Evolutionary conservation across 1,140 invertebrate species (phyloP).

Genomic region (Acyrthosiphon pisum): DNA sequence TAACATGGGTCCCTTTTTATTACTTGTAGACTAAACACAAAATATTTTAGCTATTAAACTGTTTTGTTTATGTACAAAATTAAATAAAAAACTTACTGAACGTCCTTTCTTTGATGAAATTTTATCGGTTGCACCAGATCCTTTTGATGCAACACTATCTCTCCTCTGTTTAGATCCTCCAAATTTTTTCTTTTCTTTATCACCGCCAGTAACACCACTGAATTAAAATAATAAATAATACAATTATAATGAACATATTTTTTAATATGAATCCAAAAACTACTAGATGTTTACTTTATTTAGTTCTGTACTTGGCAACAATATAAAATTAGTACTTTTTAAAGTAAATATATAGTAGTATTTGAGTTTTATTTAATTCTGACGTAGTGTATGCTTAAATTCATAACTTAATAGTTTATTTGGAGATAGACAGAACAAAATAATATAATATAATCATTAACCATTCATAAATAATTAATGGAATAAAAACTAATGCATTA

Average conservation of each 20-base stretch:
- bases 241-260: background rate
- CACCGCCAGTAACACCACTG: constrained; percentile 41
- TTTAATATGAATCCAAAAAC: background rate
- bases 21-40: constrained; percentile 35
- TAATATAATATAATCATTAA: background rate
- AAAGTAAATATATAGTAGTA: background rate
- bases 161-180: constrained; percentile 58
- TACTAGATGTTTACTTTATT: no score
- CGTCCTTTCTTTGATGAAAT: constrained; percentile 68
- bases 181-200: constrained; percentile 50
- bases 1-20: constrained; percentile 59
- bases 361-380: background rate
- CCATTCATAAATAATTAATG: background rate
- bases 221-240: background rate
- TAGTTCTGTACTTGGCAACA: background rate
- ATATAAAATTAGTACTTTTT: background rate
- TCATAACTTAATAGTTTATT: background rate
- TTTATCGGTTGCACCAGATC: constrained; percentile 73
- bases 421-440: background rate
- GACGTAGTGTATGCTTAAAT: background rate
- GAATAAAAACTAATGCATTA: background rate
- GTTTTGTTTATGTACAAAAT: background rate
- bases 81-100: constrained; percentile 14
- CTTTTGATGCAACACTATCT: constrained; percentile 61
- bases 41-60: background rate